Conservation (phyloP, 2,888 invertebrate species). For the Drosophila kanekoi region DNA sequence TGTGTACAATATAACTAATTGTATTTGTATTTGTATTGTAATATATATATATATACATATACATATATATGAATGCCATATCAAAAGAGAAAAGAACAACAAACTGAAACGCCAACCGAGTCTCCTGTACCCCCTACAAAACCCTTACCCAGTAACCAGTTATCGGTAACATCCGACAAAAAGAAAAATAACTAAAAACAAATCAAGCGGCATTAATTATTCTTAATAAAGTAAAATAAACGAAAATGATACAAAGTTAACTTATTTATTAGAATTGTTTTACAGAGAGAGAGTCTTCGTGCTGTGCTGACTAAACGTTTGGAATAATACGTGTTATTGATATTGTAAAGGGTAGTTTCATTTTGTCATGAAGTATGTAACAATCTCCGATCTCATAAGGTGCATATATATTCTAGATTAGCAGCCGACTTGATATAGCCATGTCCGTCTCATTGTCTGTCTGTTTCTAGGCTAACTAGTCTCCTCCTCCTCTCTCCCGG, state of each 20-base stretch:
- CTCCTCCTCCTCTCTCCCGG: too few species aligned
- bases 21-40: constrained; percentile 55
- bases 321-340: too few species aligned
- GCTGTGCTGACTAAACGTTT: background rate
- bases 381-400: too few species aligned
- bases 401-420: too few species aligned
- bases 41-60: constrained; percentile 2
- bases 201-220: constrained; percentile 37
- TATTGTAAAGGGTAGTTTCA: too few species aligned
- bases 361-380: too few species aligned
- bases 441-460: too few species aligned
- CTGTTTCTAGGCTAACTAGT: too few species aligned
- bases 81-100: constrained; percentile 29
- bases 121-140: background rate
- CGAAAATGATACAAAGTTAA: background rate
- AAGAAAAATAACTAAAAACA: background rate
- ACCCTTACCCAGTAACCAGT: constrained; percentile 21
- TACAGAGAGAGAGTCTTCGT: background rate
- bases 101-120: background rate
- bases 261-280: background rate
- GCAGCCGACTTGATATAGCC: too few species aligned
- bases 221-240: constrained; percentile 50
- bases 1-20: constrained; percentile 48
- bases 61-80: constrained; percentile 38
- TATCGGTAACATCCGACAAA: constrained; percentile 22